Conservation (phyloP, 2,888 invertebrate genomes). For the Eutolmus rufibarbis region DNA sequence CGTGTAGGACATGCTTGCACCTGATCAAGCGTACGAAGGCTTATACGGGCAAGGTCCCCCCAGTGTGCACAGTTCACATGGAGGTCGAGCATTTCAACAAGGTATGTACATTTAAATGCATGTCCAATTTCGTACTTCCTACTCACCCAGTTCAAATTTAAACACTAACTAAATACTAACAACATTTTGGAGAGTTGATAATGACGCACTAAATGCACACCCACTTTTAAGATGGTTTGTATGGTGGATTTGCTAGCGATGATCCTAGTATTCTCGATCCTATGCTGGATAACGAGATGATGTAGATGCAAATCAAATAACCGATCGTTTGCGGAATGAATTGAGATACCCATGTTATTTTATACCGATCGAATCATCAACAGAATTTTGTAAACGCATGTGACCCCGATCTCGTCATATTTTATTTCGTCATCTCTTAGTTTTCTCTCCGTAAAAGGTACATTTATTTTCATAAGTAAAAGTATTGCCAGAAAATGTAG, state of each 20-base stretch:
- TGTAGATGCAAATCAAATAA: conserved; percentile 26
- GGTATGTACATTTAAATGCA: conserved; percentile 68
- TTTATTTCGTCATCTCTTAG: conserved; percentile 2
- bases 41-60: conserved; percentile 92
- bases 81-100: conserved; percentile 83
- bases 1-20: conserved; percentile 71
- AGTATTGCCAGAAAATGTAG: background rate
- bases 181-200: conserved; percentile 35
- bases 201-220: conserved; percentile 38
- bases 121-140: conserved; percentile 44
- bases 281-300: conserved; percentile 45
- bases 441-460: conserved; percentile 21
- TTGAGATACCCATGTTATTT: background rate
- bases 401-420: background rate
- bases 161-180: conserved; percentile 17
- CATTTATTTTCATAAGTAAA: conserved; percentile 9
- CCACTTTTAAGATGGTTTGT: conserved; percentile 48
- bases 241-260: conserved; percentile 45
- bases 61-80: conserved; percentile 82
- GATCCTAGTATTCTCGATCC: conserved; percentile 43
- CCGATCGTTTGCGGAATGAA: background rate
- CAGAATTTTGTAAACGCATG: conserved; percentile 18
- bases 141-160: background rate
- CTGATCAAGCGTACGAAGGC: conserved; percentile 92
- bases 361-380: background rate